phyloP scores from a whole-genome alignment of 2,797 vertebrate species.

The Trachops cirrhosus region DNA sequence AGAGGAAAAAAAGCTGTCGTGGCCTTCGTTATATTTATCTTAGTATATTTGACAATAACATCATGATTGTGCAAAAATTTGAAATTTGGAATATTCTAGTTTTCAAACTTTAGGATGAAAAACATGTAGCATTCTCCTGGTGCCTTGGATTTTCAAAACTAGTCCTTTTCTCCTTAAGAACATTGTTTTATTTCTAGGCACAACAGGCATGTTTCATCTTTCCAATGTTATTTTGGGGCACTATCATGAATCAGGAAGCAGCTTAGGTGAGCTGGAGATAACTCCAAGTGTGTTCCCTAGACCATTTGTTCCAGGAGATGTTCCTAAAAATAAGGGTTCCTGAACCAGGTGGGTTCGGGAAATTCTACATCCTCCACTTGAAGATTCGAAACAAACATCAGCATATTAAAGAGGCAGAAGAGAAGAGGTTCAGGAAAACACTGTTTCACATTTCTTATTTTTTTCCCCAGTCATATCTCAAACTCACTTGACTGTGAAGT shows the following conservation, averaged over 20 bases:
- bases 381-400: not conserved
- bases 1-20: not conserved
- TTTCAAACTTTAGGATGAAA: not conserved
- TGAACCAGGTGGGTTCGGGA: not conserved
- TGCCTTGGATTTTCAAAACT: not conserved
- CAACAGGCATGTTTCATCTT: not conserved
- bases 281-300: not conserved
- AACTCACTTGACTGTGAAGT: not conserved
- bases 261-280: not conserved
- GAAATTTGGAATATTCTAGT: not conserved
- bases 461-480: not conserved
- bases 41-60: not conserved
- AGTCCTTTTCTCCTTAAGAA: not conserved
- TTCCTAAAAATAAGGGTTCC: not conserved
- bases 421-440: not conserved
- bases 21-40: not conserved
- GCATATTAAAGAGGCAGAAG: not conserved
- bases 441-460: not conserved
- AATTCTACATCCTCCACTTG: not conserved
- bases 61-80: not conserved
- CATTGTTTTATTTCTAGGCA: not conserved
- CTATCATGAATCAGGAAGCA: not conserved
- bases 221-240: not conserved
- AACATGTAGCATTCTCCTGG: not conserved
- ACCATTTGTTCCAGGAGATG: not conserved